Conservation (phyloP, 2,797 vertebrate genomes). For the Propithecus perrieri region DNA sequence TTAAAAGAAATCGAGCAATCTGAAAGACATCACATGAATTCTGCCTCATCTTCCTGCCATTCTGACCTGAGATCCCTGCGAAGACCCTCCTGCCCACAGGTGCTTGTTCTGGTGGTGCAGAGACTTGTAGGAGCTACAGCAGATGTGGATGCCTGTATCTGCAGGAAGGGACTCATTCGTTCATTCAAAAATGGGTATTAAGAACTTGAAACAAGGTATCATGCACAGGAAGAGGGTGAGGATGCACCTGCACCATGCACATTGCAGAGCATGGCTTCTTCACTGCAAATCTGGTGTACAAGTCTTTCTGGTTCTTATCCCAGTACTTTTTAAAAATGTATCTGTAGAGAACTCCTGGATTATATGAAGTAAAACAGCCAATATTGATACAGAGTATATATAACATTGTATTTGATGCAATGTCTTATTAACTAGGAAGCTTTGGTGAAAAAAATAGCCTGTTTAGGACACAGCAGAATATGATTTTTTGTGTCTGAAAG, state of each 20-base stretch:
- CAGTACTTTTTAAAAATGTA: background rate
- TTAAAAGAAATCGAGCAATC: background rate
- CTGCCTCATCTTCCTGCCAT: background rate
- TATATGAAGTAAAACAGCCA: slow-evolving; percentile 2
- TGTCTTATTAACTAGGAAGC: background rate
- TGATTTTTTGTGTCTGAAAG: background rate
- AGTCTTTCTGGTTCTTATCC: background rate
- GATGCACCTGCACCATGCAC: too few species aligned
- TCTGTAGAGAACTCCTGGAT: background rate
- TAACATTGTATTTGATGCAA: background rate
- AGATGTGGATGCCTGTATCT: background rate
- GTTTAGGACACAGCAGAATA: background rate
- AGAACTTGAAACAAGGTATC: background rate
- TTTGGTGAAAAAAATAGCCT: background rate
- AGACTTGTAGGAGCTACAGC: fast-evolving
- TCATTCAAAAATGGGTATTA: background rate
- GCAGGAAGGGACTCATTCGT: background rate
- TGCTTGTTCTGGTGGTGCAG: background rate
- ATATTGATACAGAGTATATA: background rate
- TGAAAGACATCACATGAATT: background rate
- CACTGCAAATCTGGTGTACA: background rate
- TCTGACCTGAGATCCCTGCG: background rate
- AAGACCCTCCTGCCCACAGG: background rate
- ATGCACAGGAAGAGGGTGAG: background rate
- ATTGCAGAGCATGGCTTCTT: background rate